Conservation (phyloP, 1,140 invertebrate species). For the Orius insidiosus region DNA sequence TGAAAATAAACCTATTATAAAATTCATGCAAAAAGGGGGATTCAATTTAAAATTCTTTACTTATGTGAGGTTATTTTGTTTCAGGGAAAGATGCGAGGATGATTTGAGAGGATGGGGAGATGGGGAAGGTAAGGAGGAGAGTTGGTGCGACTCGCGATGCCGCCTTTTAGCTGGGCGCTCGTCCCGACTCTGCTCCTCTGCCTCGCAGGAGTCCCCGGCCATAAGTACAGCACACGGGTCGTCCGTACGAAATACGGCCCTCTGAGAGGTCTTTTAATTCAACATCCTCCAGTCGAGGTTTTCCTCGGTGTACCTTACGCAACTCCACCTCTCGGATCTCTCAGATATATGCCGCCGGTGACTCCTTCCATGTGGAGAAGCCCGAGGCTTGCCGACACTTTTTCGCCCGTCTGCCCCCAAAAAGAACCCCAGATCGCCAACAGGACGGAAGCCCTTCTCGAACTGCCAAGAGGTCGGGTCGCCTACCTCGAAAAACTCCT, state of each 20-base stretch:
- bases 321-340: constrained; percentile 52
- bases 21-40: neutral
- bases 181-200: constrained; percentile 29
- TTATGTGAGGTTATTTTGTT: neutral
- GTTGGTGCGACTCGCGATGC: constrained; percentile 10
- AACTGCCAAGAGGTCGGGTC: constrained; percentile 60
- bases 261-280: constrained; percentile 63
- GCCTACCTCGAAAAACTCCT: constrained; percentile 63
- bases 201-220: constrained; percentile 28
- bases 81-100: constrained; percentile 5
- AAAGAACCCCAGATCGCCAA: constrained; percentile 46
- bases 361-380: constrained; percentile 75
- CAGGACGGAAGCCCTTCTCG: constrained; percentile 51
- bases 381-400: constrained; percentile 58
- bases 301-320: constrained; percentile 91
- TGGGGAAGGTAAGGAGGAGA: constrained; percentile 16
- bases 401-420: constrained; percentile 82
- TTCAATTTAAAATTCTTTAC: neutral
- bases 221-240: constrained; percentile 60
- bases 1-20: neutral
- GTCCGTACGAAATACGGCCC: constrained; percentile 75
- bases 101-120: constrained; percentile 20
- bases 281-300: constrained; percentile 67
- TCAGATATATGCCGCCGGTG: constrained; percentile 84
- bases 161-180: constrained; percentile 11